Evolutionary conservation across 2,113 vertebrate genomes (phyloP), one percentile per base, ranked within the genome.

Genomic region (Ailurus styani): DNA sequence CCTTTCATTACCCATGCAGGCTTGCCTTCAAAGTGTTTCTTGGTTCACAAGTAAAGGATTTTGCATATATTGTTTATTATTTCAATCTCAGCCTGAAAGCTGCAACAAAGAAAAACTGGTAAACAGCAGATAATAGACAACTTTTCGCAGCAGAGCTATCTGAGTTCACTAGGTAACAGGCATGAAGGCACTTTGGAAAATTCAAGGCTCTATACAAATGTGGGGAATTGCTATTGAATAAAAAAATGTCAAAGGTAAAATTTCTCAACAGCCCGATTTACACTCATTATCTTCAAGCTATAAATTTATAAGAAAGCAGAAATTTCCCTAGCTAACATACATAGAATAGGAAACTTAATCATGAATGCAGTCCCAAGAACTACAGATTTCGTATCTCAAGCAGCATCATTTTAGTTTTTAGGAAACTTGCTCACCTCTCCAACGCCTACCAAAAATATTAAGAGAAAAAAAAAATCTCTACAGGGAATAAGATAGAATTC

Each of bases 51-150:
- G 54, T 72, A 68, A 79, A 86, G 13, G 52, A 90, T 87, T 96
- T 96, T 85, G 40, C 54, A 92, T 82, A 84, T 42, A 45, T 60
- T 91, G 50, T 93, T 96, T 95, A 73, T 92, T 92, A 95, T 90
- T 97, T 93, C 82, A 91, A 86, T 77, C 68, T 47, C 85, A 96
- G 87, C 45, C 68, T 70, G 4, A 96, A 93, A 96, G 70, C 64
- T 50, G 77, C 87, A 93, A 89, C 68, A 96, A 97, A 96, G 75
- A 20, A 70, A 96, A 95, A 92, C 13, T 79, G 94, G 40, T 93
- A 96, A 96, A 97, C 93, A 96, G 50, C 64, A 96, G 89, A 84
- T 96, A 96, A 92, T 37, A 72, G 72, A 64, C 50, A 95, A 66
- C 54, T 92, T 84, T 84, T 50, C 57, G 37, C 18, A 90, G 92